phyloP scores from a whole-genome alignment of 2,888 invertebrate species.

The Scaptodrosophila latifasciaeformis region DNA sequence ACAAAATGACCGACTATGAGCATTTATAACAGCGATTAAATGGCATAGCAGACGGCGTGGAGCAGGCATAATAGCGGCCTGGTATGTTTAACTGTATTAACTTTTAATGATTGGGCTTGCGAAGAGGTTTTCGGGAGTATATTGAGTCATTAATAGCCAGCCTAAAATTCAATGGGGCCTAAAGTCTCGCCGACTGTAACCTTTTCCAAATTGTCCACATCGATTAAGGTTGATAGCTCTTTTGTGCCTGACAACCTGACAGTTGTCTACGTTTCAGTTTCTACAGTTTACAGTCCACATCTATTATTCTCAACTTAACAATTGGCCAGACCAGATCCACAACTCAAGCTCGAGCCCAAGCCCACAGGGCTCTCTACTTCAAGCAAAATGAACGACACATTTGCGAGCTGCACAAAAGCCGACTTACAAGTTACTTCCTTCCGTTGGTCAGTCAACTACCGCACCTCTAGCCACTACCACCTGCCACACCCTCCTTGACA shows the following conservation, averaged over 20 bases:
- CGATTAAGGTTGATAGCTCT: conserved; percentile 54
- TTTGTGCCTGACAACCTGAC: conserved; percentile 57
- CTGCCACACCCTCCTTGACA: neutral
- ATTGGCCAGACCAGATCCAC: conserved; percentile 42
- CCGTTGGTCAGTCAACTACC: conserved; percentile 26
- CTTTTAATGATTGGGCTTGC: conserved; percentile 15
- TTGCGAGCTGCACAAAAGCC: conserved; percentile 61
- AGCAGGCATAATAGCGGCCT: no score
- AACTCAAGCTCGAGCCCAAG: conserved; percentile 24
- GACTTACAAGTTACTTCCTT: conserved; percentile 65
- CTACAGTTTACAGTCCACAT: conserved; percentile 33
- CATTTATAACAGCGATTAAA: conserved; percentile 49
- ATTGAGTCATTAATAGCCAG: conserved; percentile 48
- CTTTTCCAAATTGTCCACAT: conserved; percentile 44
- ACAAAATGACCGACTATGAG: conserved; percentile 37
- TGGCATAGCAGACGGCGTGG: conserved; percentile 11
- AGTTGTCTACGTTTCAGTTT: conserved; percentile 36
- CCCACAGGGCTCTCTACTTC: conserved; percentile 15
- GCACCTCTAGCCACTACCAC: neutral
- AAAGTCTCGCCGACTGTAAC: conserved; percentile 6
- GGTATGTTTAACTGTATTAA: no score
- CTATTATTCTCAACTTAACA: conserved; percentile 68
- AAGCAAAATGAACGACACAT: conserved; percentile 35
- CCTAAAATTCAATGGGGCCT: conserved; percentile 18
- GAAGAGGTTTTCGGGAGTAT: conserved; percentile 29